A percentile compares a stretch with the other conserved stretches of the same genome.
These are phyloP conservation scores for Drosophila rubida DNA, from an alignment of 2,888 invertebrate genomes.

Conservation along the genomic window DNA sequence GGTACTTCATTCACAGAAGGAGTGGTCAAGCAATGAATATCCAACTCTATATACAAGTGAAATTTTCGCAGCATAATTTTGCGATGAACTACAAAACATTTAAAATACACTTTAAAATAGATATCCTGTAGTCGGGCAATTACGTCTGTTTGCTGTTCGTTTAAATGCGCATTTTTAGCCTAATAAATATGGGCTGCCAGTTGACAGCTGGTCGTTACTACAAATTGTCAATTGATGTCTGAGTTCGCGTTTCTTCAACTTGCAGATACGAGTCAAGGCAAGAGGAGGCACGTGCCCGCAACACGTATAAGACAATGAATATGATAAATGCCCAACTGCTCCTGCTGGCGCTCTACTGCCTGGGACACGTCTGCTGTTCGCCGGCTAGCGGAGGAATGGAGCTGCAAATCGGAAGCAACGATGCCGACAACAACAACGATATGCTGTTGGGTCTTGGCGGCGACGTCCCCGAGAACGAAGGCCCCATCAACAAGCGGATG, in stretches of 20 bases:
- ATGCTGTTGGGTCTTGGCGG: constrained; percentile 62
- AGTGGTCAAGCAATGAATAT: too few species aligned
- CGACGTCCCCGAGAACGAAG: constrained; percentile 55
- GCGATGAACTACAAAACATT: too few species aligned
- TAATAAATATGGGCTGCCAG: constrained; percentile 11
- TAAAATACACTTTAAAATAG: too few species aligned
- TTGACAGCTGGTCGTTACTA: constrained; percentile 32
- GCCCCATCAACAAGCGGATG: constrained; percentile 86
- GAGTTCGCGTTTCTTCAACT: constrained; percentile 1
- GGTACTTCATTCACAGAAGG: too few species aligned
- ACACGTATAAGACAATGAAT: constrained; percentile 56
- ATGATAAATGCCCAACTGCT: constrained; percentile 58
- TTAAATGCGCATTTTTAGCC: constrained; percentile 14
- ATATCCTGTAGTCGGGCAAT: background rate
- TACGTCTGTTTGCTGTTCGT: background rate
- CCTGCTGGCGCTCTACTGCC: constrained; percentile 72
- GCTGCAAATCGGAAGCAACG: constrained; percentile 30
- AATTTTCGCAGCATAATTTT: too few species aligned
- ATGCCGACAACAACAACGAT: constrained; percentile 41
- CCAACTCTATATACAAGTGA: too few species aligned
- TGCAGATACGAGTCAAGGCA: constrained; percentile 11
- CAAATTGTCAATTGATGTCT: constrained; percentile 27
- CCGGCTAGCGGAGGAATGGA: constrained; percentile 60
- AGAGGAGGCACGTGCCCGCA: constrained; percentile 21
- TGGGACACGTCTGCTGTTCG: constrained; percentile 75